Evolutionary conservation across 2,888 invertebrate genomes (phyloP), one percentile per base, ranked within the genome.

Genomic region (Ferrisia virgata): DNA sequence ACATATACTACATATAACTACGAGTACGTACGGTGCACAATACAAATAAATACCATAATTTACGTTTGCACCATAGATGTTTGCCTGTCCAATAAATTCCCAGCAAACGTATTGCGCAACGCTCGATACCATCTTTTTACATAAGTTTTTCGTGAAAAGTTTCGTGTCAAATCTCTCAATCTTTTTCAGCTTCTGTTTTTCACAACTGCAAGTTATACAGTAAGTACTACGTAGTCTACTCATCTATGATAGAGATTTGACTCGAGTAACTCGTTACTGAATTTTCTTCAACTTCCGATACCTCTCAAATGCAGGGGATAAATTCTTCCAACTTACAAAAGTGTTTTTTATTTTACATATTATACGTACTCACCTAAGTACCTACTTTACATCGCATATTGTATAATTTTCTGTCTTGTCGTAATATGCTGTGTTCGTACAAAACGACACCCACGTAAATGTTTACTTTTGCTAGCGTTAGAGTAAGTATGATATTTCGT

Each of bases 1-100:
- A 53, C 11, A 39, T 39, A 39, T 11, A 11, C 39, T 5, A 53
- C 53, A 53, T 15, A 43, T 13, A 47, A n/a, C n/a, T 47, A 47
- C 47, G 15, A 18, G 8, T 47, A 47, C n/a, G 47, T 47, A 47
- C n/a, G n/a, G n/a, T n/a, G n/a, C 47, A 47, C 47, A 47, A 47
- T 47, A 47, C 47, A 47, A 47, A 47, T 47, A 47, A 64, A 64
- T 64, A 64, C 58, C 58, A 64, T 64, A 64, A 64, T 64, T 64
- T 64, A 64, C 58, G 58, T 64, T 64, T 9, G 58, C 58, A 25
- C 25, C n/a, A n/a, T n/a, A n/a, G n/a, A n/a, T 28, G 58, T 64
- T 64, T 28, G 58, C 28, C 58, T 28, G 28, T 9, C 22, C 58
- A 28, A 64, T 64, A 64, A 64, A 64, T 64, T 64, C 47, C 47